A percentile compares a stretch with the other conserved stretches of the same genome.
Conservation (phyloP, 2,888 invertebrate species). For the Diplazon laetatorius region DNA sequence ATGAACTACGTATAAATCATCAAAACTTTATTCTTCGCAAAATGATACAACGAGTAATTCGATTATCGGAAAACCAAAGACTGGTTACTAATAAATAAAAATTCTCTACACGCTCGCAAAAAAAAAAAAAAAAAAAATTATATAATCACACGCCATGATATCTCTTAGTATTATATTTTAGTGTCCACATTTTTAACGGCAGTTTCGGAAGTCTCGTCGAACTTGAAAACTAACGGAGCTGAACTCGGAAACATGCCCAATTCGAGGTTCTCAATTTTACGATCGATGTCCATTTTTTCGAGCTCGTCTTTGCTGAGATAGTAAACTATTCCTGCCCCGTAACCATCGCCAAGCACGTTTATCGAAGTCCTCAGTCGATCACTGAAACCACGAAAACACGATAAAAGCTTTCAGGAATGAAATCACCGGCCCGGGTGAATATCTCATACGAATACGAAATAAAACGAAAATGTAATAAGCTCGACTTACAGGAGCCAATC, state of each 20-base stretch:
- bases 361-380: conserved; percentile 86
- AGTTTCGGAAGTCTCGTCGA: conserved; percentile 52
- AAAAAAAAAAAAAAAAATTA: too few relatives aligned
- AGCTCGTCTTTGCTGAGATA: conserved; percentile 86
- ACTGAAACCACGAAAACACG: conserved; percentile 75
- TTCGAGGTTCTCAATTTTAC: conserved; percentile 74
- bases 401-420: background rate
- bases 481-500: conserved; percentile 86
- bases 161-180: conserved; percentile 69
- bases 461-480: background rate
- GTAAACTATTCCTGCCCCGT: conserved; percentile 89
- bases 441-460: background rate
- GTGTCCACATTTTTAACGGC: conserved; percentile 71
- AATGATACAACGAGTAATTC: conserved; percentile 4
- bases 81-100: background rate
- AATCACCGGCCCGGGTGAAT: too few relatives aligned
- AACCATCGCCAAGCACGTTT: conserved; percentile 90
- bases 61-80: background rate
- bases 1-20: conserved; percentile 3
- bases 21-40: conserved; percentile 7
- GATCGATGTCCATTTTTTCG: conserved; percentile 77
- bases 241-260: conserved; percentile 67
- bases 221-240: conserved; percentile 54
- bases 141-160: conserved; percentile 14
- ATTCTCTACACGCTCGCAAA: conserved; percentile 8